phyloP scores from a whole-genome alignment of 2,797 vertebrate genomes.

The Cichlasoma orientale region DNA sequence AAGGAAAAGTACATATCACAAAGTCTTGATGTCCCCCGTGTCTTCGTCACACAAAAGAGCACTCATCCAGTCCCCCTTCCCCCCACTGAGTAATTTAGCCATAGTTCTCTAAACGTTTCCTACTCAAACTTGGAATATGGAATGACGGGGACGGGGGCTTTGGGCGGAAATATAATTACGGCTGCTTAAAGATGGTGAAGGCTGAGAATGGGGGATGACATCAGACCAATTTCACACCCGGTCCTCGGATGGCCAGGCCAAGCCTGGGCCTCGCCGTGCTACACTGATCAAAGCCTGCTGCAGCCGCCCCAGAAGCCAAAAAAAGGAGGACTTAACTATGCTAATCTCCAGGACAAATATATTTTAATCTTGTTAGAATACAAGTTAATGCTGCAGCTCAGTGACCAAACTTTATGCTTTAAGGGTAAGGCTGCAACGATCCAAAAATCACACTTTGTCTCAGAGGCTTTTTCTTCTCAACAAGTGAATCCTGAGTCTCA shows the following conservation, averaged over 20 bases:
- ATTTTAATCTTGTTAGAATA: slow-evolving; percentile 99
- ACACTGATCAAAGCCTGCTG: slow-evolving; percentile 97
- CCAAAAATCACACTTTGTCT: slow-evolving; percentile 44
- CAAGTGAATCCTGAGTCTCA: neutral
- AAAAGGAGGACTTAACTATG: slow-evolving; percentile 90
- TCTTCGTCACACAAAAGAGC: slow-evolving; percentile 72
- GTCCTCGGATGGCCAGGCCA: slow-evolving; percentile 90
- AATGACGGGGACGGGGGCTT: slow-evolving; percentile 90
- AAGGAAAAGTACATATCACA: slow-evolving; percentile 75
- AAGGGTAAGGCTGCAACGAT: slow-evolving; percentile 69
- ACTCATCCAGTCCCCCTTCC: slow-evolving; percentile 82
- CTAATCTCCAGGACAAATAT: slow-evolving; percentile 99
- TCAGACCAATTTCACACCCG: slow-evolving; percentile 99
- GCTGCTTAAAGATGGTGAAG: slow-evolving; percentile 90
- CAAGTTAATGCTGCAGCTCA: slow-evolving; percentile 97
- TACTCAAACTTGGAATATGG: slow-evolving; percentile 96
- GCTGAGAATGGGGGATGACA: slow-evolving; percentile 96
- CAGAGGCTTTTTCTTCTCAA: neutral
- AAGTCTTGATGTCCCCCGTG: slow-evolving; percentile 74
- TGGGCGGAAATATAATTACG: slow-evolving; percentile 99
- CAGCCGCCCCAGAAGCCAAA: slow-evolving; percentile 86
- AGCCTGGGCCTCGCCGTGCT: slow-evolving; percentile 89
- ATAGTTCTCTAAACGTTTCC: slow-evolving; percentile 90
- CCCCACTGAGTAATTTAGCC: slow-evolving; percentile 87
- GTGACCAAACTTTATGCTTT: slow-evolving; percentile 90